Evolutionary conservation across 2,113 vertebrate species (phyloP).

Genomic region (Marmota monax): DNA sequence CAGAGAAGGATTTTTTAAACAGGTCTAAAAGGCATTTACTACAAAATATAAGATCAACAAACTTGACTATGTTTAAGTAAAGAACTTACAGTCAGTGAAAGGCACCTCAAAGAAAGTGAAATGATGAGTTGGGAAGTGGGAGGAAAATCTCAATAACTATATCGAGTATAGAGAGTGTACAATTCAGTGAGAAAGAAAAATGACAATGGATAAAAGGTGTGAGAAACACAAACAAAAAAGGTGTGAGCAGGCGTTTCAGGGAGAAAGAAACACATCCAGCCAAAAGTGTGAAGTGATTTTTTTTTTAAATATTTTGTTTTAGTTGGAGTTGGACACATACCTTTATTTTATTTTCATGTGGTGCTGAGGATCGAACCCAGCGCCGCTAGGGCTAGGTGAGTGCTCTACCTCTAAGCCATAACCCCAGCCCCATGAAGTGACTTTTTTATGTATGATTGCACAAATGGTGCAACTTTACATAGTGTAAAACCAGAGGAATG

Average conservation of each 20-base stretch:
- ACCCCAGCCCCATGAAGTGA: not conserved
- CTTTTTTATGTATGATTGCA: too few species aligned
- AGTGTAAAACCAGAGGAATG: too few species aligned
- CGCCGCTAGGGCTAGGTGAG: too few species aligned
- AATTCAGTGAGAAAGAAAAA: not conserved
- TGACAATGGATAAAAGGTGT: not conserved
- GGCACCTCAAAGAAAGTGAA: not conserved
- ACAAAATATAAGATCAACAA: not conserved
- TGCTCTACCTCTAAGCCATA: too few species aligned
- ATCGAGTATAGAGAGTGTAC: not conserved
- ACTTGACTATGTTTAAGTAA: not conserved
- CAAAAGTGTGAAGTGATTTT: not conserved
- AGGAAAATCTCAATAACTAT: not conserved
- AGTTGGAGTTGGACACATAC: too few species aligned
- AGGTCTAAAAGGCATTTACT: not conserved
- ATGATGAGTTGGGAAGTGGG: not conserved
- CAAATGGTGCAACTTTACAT: too few species aligned
- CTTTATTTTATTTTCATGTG: too few species aligned
- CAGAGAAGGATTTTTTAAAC: conserved; percentile 23
- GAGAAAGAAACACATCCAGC: not conserved
- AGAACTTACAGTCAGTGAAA: not conserved
- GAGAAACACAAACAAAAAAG: not conserved
- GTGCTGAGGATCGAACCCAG: too few species aligned
- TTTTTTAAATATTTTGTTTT: too few species aligned
- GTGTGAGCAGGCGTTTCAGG: not conserved